Evolutionary conservation across 2,113 vertebrate genomes (phyloP), one percentile per base, ranked within the genome.

Genomic region (Bombycilla garrulus): DNA sequence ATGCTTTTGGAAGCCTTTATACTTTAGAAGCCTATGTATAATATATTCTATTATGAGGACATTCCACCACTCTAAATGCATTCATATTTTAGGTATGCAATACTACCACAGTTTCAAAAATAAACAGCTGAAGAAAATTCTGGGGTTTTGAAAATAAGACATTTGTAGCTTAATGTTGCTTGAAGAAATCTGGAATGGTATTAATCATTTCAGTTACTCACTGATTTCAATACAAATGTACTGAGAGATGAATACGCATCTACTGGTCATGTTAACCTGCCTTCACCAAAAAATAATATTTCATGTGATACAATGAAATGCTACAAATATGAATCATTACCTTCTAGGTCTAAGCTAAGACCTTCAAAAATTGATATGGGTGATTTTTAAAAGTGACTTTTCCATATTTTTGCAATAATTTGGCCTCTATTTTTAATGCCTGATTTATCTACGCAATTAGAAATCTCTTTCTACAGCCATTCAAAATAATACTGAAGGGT

Each of bases 191-290:
- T 86, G 92, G 90, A 86, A 64, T 26, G 31, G 35, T 74, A 96
- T 94, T 96, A 96, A 95, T 96, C 79, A 97, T 86, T 93, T 78
- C 31, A 90, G 81, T 92, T 77, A 90, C 62, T 95, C 90, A 93
- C 7, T 61, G 51, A 66, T 74, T 83, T 88, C 48, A 90, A 77
- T 50, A 72, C 58, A 83, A 94, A 78, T 20, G 64, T 93, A 50
- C 88, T 48, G 71, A 74, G 42, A 90, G 47, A 94, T 77, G 76
- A 94, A 90, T 81, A 89, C 1, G 1, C 31, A 36, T 69, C 70
- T 83, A 66, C 74, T 66, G 93, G 94, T 92, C 92, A 96, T 44
- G 66, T 60, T 94, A 90, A 95, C 79, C 87, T 90, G 62, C 78
- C 61, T 92, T 73, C 78, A 76, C 45, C 53, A 67, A 85, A 88